phyloP scores from a whole-genome alignment of 2,797 vertebrate genomes.

The Poecilia velifera region DNA sequence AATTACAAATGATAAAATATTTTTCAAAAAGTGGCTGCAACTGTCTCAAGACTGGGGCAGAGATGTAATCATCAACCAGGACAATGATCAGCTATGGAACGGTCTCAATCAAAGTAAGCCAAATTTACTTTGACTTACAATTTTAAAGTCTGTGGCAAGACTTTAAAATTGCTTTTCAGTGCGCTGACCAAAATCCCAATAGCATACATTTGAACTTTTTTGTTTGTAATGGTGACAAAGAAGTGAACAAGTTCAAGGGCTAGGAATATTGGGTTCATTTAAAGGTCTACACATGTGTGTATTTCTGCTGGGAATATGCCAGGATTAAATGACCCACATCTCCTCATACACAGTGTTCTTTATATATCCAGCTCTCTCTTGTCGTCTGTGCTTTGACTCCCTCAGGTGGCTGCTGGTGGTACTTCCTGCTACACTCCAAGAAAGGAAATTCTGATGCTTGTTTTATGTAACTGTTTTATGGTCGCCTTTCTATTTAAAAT shows the following conservation, averaged over 20 bases:
- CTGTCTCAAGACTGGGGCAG: neutral
- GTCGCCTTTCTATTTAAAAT: no score
- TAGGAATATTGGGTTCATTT: neutral
- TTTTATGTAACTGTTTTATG: no score
- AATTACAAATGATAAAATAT: no score
- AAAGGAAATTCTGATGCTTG: neutral
- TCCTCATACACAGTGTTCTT: neutral
- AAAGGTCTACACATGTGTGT: neutral
- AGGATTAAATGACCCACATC: conserved; percentile 16
- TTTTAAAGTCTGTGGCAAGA: neutral
- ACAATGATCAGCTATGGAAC: neutral
- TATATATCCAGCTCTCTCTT: neutral
- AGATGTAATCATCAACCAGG: neutral
- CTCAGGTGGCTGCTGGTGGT: conserved; percentile 72
- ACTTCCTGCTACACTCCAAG: conserved; percentile 35
- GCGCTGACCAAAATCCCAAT: neutral
- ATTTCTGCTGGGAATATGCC: neutral
- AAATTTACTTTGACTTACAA: neutral
- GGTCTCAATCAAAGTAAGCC: neutral
- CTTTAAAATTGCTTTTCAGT: neutral
- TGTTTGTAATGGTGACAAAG: conserved; percentile 1
- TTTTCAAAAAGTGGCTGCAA: neutral
- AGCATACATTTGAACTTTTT: neutral
- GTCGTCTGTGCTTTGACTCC: conserved; percentile 73
- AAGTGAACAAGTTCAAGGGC: neutral